A percentile compares a stretch with the other conserved stretches of the same genome.
phyloP scores from a whole-genome alignment of 2,888 invertebrate genomes.

The Heliconius sara region DNA sequence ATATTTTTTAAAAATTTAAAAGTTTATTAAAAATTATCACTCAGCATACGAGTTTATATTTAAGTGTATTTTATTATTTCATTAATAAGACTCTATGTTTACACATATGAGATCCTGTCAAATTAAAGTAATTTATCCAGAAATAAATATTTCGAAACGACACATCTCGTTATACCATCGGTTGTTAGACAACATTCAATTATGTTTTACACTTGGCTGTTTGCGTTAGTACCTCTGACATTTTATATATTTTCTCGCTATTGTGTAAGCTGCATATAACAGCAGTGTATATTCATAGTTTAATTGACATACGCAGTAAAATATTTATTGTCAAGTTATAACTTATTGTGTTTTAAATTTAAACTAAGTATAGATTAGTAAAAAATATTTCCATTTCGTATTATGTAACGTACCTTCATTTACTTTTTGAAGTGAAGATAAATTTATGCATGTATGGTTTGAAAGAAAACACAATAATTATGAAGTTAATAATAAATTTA shows the following conservation, averaged over 20 bases:
- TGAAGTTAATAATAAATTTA: too few species aligned
- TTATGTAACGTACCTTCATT: neutral
- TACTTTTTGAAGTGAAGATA: neutral
- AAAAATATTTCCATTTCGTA: too few species aligned
- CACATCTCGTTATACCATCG: neutral
- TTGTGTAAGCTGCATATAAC: constrained; percentile 5
- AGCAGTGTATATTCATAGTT: neutral
- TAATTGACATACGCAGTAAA: constrained; percentile 15
- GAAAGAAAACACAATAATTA: too few species aligned
- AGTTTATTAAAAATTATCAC: neutral
- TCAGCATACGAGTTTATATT: neutral
- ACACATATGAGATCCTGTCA: neutral
- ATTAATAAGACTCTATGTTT: neutral
- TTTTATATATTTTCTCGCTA: constrained; percentile 19
- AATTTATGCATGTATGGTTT: neutral
- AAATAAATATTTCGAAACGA: constrained; percentile 12
- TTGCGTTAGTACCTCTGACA: constrained; percentile 18
- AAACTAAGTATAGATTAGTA: neutral
- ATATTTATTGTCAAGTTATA: constrained; percentile 16
- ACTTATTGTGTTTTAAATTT: constrained; percentile 12
- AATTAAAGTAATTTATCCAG: neutral
- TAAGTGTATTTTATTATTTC: neutral
- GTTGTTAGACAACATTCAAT: constrained; percentile 22
- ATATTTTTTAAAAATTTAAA: neutral
- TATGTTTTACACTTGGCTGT: constrained; percentile 22